Evolutionary conservation across 1,140 invertebrate species (phyloP), one percentile per base, ranked within the genome.

Genomic region (Caenorhabditis remanei): DNA sequence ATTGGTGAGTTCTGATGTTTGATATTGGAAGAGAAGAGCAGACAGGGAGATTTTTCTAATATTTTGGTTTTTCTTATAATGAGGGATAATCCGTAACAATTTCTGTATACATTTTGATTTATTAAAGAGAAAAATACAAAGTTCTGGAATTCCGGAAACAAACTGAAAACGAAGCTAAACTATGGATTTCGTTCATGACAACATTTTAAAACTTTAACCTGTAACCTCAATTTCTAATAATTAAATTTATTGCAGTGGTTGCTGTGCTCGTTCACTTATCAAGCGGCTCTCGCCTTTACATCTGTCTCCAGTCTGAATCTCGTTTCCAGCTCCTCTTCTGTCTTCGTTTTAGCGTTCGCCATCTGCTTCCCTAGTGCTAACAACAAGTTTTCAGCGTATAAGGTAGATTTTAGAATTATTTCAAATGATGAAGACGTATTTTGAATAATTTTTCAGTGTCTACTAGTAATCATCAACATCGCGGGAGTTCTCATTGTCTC

Each of bases 291-390:
- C 16, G 67, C 87, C 14, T 88, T 87, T 79, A 88, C 75, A 5
- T 87, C 87, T 24, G 87, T 88, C 56, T 86, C 87, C 43, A 83
- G 87, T 55, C 79, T 88, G 19, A 88, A 88, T 61, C 85, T 88
- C 41, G 24, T 88, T 32, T 87, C 85, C 63, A 58, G 87, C 48
- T 87, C 85, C 9, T 87, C 87, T 3, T 88, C 87, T 21, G 67
- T 88, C 58, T 87, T 88, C 46, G 79, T 88, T 56, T 58, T 88
- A 48, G 58, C 87, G 4, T 61, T 88, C 24, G 79, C 87, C 67
- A 84, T 83, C n/a, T 87, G 85, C 41, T 84, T 88, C 48, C 86
- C 86, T 41, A 79, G 65, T 40, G 55, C 75, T 79, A 83, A 87
- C 43, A 46, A 71, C 21, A 83, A 67, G 32, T 87, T 87, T 67